Evolutionary conservation across 1,140 invertebrate species (phyloP), one percentile per base, ranked within the genome.

Genomic region (Drosophila ironensis): DNA sequence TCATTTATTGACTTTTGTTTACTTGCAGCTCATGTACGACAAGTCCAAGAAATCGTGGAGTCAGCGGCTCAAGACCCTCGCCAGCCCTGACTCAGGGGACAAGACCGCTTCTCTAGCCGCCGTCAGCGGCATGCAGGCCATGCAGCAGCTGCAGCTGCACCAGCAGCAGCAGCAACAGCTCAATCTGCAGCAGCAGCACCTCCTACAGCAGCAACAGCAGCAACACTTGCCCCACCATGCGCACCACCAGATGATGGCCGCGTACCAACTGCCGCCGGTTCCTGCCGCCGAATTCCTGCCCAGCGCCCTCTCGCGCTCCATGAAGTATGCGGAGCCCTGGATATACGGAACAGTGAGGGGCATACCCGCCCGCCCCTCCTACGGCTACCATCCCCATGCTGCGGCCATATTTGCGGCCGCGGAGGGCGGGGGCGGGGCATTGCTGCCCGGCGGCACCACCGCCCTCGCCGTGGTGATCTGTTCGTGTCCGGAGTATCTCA

Each of bases 311-410:
- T 94, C 94, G 30, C 94, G 94, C 88, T 95, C 94, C 81, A 96
- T 96, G 95, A 94, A 95, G 67, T 96, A 95, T 90, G 94, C 94
- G 1, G 95, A 96, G 67, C 94, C 94, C 22, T 96, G 95, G 95
- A 91, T 96, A 1, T 96, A 96, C 72, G 94, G 95, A 52, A 95
- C 94, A 2, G 93, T 95, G 1, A 91, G 94, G 61, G 88, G 88
- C 7, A 86, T 90, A 52, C 88, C 88, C 1, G 91, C 93, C 2
- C 91, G 93, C 40, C 92, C 92, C 47, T 80, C 89, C n/a, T 88
- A 68, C 16, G 77, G 67, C 7, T 87, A 76, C 5, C 71, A 92
- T 80, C 88, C 91, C 27, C 90, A 92, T 53, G 92, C 92, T 45
- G 89, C 91, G 3, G 91, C 93, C 38, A 91, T 93, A 12, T 87